Evolutionary conservation across 2,797 vertebrate genomes (phyloP), one percentile per base, ranked within the genome.

Genomic region (Manis crassicaudata): DNA sequence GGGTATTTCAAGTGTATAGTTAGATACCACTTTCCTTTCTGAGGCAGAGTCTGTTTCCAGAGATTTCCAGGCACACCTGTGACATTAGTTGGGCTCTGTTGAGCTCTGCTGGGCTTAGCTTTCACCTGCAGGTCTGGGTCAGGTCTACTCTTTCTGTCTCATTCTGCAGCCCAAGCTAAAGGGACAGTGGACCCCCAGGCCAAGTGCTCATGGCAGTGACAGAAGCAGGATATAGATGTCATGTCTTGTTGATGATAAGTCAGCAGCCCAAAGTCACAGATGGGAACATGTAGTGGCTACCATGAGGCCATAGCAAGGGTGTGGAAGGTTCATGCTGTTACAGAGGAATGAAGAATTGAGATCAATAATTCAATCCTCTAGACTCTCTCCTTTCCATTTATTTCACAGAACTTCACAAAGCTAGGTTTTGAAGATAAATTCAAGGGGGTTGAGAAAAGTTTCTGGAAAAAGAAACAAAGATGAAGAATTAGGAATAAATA

Each of bases 51-150:
- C 46, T 25, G 6, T 89, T 54, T 29, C 29, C 16, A 29, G 46
- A 86, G 14, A 11, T 56, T 72, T 76, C 32, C 3, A 91, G 29
- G 18, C 20, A 40, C 0, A 70, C 40, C 37, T 40, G 65, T 81
- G 21, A 72, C 2, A n/a, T 56, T 9, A 37, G 0, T 2, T 54
- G 16, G 29, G 7, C 4, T 80, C n/a, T 29, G 1, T 3, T 23
- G 50, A 32, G 37, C 37, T 40, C 37, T 40, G 37, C 37, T 40
- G 37, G 37, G 37, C 37, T 40, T 40, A 40, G 37, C 29, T 82
- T 89, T 35, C 58, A 58, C 20, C 52, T 72, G 0, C 16, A 79
- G 32, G 17, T 76, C 23, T 89, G 20, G 12, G n/a, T 52, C 25
- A 82, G 6, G 9, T 67, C 58, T 60, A 0, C 0, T 46, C 20